Evolutionary conservation across 2,888 invertebrate species (phyloP).

Genomic region (Polydrusus cervinus): DNA sequence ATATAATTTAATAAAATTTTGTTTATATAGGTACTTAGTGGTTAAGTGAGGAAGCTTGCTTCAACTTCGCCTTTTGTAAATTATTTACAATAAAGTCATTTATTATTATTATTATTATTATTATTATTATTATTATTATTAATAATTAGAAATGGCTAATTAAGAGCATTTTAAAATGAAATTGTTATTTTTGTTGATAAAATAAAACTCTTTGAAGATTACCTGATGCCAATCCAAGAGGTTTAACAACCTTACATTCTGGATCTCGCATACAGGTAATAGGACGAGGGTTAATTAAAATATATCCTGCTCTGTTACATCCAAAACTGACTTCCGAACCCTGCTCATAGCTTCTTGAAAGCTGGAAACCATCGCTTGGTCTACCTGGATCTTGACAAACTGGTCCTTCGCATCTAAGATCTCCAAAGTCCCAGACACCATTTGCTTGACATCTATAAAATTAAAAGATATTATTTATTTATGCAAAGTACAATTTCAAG

Average conservation of each 20-base stretch:
- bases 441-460: slow-evolving; percentile 83
- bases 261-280: slow-evolving; percentile 94
- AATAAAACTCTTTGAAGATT: not conserved
- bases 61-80: too few relatives aligned
- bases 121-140: too few relatives aligned
- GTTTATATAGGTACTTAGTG: too few relatives aligned
- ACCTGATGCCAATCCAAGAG: slow-evolving; percentile 92
- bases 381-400: slow-evolving; percentile 97
- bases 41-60: too few relatives aligned
- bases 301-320: slow-evolving; percentile 93
- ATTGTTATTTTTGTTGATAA: not conserved
- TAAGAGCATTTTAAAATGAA: not conserved
- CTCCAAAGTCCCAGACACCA: slow-evolving; percentile 98
- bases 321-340: slow-evolving; percentile 93
- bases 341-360: slow-evolving; percentile 89
- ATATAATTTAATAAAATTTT: too few relatives aligned
- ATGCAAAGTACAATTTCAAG: too few relatives aligned
- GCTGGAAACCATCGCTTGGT: slow-evolving; percentile 92
- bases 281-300: slow-evolving; percentile 91
- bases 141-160: too few relatives aligned
- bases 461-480: too few relatives aligned
- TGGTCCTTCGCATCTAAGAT: slow-evolving; percentile 95
- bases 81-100: too few relatives aligned
- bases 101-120: too few relatives aligned
- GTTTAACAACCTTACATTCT: slow-evolving; percentile 93